Evolutionary conservation across 2,888 invertebrate species (phyloP).

Genomic region (Zygothrica quintamaculata): DNA sequence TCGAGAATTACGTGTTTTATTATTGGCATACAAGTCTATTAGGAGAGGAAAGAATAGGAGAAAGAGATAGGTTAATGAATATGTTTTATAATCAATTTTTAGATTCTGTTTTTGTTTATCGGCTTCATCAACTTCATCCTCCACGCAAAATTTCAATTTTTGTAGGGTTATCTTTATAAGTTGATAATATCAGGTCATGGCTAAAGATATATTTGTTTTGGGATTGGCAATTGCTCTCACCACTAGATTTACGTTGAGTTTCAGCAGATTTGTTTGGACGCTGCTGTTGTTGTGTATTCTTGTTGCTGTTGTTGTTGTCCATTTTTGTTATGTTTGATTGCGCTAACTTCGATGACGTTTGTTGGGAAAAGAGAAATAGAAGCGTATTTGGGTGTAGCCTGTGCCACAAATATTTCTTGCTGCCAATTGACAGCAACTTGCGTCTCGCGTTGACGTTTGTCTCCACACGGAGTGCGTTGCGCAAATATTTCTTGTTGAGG

Average conservation of each 20-base stretch:
- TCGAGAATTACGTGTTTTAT: constrained; percentile 76
- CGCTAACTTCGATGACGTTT: constrained; percentile 33
- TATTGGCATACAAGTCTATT: constrained; percentile 77
- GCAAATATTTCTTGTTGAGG: constrained; percentile 80
- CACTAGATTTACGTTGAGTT: constrained; percentile 83
- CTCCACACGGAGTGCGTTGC: constrained; percentile 84
- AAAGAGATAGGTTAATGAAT: neutral
- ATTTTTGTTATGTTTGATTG: constrained; percentile 84
- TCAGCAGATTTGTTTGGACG: constrained; percentile 90
- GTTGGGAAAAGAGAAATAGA: constrained; percentile 26
- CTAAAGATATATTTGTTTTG: too few relatives aligned
- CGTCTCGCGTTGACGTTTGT: constrained; percentile 77
- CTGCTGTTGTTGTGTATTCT: constrained; percentile 89
- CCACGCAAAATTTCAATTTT: too few relatives aligned
- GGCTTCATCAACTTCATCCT: neutral
- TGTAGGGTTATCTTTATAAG: too few relatives aligned
- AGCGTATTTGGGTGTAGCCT: constrained; percentile 32
- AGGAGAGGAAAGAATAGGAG: neutral
- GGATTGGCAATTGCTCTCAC: constrained; percentile 82
- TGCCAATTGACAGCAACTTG: constrained; percentile 61
- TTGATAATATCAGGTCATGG: too few relatives aligned
- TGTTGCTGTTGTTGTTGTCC: constrained; percentile 85
- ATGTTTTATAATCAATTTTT: too few relatives aligned
- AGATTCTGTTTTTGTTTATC: neutral
- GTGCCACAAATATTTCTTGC: constrained; percentile 47